These are phyloP conservation scores for Acyrthosiphon pisum DNA, from an alignment of 1,140 invertebrate genomes.

Conservation along the genomic window DNA sequence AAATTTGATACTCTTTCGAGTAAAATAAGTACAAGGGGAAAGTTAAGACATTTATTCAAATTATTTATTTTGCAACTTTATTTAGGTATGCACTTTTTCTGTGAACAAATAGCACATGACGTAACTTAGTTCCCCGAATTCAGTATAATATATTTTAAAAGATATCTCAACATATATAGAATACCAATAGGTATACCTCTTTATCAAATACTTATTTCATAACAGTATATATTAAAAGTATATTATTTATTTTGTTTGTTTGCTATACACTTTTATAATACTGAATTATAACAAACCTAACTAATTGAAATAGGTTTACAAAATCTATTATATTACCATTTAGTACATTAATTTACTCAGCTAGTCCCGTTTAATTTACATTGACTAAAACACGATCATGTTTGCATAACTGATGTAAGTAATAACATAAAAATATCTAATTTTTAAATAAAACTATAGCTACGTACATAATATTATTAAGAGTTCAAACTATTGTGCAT, in stretches of 20 bases:
- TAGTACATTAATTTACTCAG: too few relatives aligned
- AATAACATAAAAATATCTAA: too few relatives aligned
- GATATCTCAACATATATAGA: neutral
- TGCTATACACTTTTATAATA: neutral
- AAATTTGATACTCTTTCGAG: neutral
- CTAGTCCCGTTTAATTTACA: too few relatives aligned
- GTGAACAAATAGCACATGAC: conserved; percentile 12
- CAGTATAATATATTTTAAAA: neutral
- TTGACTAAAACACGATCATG: too few relatives aligned
- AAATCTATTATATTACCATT: too few relatives aligned
- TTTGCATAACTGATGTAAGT: too few relatives aligned
- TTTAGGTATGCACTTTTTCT: neutral
- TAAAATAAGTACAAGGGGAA: neutral
- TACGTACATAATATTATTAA: neutral
- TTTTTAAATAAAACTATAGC: too few relatives aligned
- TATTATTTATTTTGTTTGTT: neutral
- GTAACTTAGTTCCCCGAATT: neutral
- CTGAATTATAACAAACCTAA: neutral
- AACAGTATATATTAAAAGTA: neutral
- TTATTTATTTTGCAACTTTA: neutral
- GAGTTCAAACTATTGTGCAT: neutral
- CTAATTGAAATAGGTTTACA: neutral
- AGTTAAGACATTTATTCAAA: conserved; percentile 35
- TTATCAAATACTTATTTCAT: conserved; percentile 3
- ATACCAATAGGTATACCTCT: neutral